A percentile compares a stretch with the other conserved stretches of the same genome.
phyloP scores from a whole-genome alignment of 2,797 vertebrate genomes.

The Enteromius radiatus region DNA sequence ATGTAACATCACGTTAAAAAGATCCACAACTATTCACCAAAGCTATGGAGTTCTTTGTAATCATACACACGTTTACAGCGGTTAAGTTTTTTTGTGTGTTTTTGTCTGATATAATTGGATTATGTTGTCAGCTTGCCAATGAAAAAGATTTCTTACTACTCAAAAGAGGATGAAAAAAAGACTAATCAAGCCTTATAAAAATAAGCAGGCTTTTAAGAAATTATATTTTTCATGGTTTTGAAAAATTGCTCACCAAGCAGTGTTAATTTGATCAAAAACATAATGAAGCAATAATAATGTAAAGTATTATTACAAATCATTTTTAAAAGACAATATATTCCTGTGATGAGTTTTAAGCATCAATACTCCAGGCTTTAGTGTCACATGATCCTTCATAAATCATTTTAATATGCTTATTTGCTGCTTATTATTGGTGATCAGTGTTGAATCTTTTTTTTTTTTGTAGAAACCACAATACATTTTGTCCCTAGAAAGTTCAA shows the following conservation, averaged over 20 bases:
- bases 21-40: slow-evolving; percentile 61
- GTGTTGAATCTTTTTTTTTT: too few species aligned
- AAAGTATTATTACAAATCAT: background rate
- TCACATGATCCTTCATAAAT: background rate
- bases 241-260: background rate
- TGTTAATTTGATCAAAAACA: background rate
- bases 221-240: background rate
- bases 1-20: slow-evolving; percentile 68
- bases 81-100: slow-evolving; percentile 53
- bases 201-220: background rate
- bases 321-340: background rate
- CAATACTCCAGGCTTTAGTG: background rate
- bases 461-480: background rate
- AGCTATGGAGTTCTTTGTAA: background rate
- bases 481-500: background rate
- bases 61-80: slow-evolving; percentile 3
- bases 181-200: background rate
- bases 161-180: background rate
- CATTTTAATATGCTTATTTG: background rate
- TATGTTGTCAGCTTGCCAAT: slow-evolving; percentile 66
- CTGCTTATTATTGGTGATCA: too few species aligned
- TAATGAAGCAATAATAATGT: background rate
- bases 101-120: slow-evolving; percentile 64
- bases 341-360: too few species aligned
- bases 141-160: slow-evolving; percentile 35